Conservation (phyloP, 1,140 invertebrate species). For the Hermetia illucens region DNA sequence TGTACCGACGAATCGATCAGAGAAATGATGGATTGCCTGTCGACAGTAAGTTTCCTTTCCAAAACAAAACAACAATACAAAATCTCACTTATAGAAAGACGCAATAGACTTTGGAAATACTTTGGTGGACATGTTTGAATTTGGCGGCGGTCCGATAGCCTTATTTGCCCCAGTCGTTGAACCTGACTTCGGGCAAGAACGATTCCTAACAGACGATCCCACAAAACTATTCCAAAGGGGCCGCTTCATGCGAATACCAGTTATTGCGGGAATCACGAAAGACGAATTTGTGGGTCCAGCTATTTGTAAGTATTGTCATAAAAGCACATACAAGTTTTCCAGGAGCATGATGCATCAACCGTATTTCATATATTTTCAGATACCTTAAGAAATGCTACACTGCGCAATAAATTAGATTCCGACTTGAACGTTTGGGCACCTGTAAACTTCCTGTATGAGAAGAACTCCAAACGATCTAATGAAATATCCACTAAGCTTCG, state of each 20-base stretch:
- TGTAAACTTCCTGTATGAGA: constrained; percentile 35
- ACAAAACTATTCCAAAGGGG: constrained; percentile 34
- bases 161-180: constrained; percentile 39
- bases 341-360: no score
- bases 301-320: no score
- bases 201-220: constrained; percentile 40
- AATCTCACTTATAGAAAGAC: constrained; percentile 13
- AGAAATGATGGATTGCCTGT: constrained; percentile 47
- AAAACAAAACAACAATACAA: background rate
- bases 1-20: constrained; percentile 44
- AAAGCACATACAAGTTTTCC: no score
- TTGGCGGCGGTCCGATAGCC: constrained; percentile 32
- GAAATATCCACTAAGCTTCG: constrained; percentile 16
- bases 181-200: constrained; percentile 39
- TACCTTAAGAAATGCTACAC: no score
- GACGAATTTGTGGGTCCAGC: constrained; percentile 41
- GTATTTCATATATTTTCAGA: no score
- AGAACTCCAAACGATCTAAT: constrained; percentile 24
- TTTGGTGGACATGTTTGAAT: constrained; percentile 25
- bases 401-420: constrained; percentile 23
- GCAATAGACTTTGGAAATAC: constrained; percentile 34
- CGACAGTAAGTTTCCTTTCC: constrained; percentile 30
- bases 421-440: constrained; percentile 33
- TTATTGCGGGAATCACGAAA: constrained; percentile 41
- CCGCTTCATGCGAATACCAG: constrained; percentile 40